Conservation (phyloP, 2,797 vertebrate species). For the Nasua narica region DNA sequence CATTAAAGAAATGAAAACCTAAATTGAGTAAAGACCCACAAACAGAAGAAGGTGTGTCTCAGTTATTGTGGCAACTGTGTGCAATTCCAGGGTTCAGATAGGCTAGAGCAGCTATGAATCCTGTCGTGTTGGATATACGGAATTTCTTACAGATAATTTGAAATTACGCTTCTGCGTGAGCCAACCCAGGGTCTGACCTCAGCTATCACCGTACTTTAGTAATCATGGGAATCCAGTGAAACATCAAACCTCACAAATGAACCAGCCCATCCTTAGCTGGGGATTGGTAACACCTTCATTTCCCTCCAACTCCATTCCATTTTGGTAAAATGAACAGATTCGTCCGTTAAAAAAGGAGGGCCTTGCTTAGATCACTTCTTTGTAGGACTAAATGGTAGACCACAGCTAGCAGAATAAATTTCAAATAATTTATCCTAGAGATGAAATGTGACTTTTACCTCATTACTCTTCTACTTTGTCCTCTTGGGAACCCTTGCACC, state of each 20-base stretch:
- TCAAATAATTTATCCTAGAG: not conserved
- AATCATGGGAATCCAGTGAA: not conserved
- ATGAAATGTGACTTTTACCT: not conserved
- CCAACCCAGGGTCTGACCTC: not conserved
- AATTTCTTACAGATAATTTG: not conserved
- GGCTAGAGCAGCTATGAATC: not conserved
- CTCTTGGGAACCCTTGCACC: not conserved
- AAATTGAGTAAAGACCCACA: not conserved
- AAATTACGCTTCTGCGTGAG: not conserved
- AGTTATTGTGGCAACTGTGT: accelerated
- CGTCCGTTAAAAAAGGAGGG: not conserved
- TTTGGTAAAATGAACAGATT: not conserved
- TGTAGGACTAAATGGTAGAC: not conserved
- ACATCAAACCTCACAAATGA: not conserved
- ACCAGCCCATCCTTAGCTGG: too few relatives aligned
- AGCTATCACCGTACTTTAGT: not conserved
- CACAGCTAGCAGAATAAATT: not conserved
- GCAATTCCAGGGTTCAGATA: not conserved
- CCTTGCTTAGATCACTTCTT: not conserved
- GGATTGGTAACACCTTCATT: not conserved
- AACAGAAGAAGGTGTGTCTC: too few relatives aligned
- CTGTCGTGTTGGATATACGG: accelerated
- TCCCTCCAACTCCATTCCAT: not conserved
- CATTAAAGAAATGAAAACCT: not conserved
- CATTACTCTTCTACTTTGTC: not conserved